Evolutionary conservation across 2,797 vertebrate species (phyloP).

Genomic region (Phataginus tricuspis): DNA sequence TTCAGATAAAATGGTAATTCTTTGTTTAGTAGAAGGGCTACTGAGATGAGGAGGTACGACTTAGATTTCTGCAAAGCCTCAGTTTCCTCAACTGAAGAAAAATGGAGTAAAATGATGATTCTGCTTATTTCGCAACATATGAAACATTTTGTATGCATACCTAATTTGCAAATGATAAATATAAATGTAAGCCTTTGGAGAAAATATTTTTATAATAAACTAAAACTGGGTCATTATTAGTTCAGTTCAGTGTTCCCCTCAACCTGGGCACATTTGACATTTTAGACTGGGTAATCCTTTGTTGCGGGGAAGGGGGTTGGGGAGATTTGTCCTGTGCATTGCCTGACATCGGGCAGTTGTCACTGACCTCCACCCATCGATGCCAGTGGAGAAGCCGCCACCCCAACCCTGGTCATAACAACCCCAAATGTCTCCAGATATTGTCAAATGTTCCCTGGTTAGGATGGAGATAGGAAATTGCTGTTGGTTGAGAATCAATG

Average conservation of each 20-base stretch:
- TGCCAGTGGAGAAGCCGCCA: not conserved
- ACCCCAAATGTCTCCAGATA: not conserved
- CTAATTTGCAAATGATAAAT: not conserved
- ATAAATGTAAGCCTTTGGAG: not conserved
- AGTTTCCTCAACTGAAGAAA: not conserved
- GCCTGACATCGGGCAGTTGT: not conserved
- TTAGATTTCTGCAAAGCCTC: conserved; percentile 5
- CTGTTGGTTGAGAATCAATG: not conserved
- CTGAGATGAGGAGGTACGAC: not conserved
- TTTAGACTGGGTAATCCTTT: not conserved
- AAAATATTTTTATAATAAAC: not conserved
- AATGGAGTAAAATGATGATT: not conserved
- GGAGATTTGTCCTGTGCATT: not conserved
- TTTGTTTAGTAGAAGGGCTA: not conserved
- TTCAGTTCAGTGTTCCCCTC: not conserved
- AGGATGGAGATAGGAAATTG: not conserved
- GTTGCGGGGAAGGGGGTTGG: accelerated
- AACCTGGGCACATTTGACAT: not conserved
- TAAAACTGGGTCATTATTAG: not conserved
- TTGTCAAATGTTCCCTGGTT: not conserved
- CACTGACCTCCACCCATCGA: not conserved
- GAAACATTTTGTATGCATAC: not conserved
- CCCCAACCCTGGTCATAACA: not conserved
- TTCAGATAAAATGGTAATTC: not conserved
- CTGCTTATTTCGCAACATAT: not conserved